A percentile compares a stretch with the other conserved stretches of the same genome.
Conservation (phyloP, 2,113 vertebrate species). For the Ahaetulla prasina region DNA sequence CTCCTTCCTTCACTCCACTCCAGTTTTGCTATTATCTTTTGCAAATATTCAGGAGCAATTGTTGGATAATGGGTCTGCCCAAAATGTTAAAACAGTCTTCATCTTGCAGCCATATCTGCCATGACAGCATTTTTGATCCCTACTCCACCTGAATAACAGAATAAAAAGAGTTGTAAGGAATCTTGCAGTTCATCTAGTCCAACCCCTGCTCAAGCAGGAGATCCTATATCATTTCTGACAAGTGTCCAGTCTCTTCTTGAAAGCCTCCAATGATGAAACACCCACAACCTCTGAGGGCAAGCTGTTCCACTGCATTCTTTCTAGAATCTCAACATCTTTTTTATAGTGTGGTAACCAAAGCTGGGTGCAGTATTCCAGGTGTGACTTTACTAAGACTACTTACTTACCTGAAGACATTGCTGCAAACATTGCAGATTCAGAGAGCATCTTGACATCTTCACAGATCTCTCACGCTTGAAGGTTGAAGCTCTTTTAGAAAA, state of each 20-base stretch:
- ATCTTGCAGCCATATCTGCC: neutral
- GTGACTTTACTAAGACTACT: neutral
- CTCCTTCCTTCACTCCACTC: neutral
- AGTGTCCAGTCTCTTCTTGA: neutral
- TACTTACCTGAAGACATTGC: neutral
- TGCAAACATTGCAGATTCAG: neutral
- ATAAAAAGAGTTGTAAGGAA: neutral
- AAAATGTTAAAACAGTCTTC: neutral
- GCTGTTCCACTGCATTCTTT: neutral
- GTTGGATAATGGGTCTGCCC: neutral
- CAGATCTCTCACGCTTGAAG: neutral
- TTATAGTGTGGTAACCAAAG: neutral
- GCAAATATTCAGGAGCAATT: neutral
- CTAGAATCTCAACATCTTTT: neutral
- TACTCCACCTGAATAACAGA: neutral
- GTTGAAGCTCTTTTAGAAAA: neutral
- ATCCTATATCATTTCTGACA: neutral
- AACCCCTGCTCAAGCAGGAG: neutral
- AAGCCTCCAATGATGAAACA: neutral
- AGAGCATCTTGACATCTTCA: neutral
- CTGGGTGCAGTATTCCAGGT: neutral
- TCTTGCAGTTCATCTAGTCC: neutral
- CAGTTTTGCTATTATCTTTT: neutral
- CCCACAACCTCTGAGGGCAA: neutral
- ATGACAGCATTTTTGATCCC: neutral